phyloP scores from a whole-genome alignment of 2,113 vertebrate species.

The Xiphorhynchus elegans region DNA sequence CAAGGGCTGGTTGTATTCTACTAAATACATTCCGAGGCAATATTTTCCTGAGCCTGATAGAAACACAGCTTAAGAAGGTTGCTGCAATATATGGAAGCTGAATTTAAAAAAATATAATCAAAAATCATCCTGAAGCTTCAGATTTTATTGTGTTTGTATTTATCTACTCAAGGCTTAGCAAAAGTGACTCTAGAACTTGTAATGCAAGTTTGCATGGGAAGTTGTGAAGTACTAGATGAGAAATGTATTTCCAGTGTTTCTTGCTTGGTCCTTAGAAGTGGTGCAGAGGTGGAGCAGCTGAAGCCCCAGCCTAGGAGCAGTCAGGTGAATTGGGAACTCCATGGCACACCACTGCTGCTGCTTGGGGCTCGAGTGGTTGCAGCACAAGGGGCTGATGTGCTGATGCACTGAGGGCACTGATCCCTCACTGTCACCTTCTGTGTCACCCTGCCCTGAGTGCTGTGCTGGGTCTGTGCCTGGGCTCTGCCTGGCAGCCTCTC shows the following conservation, averaged over 20 bases:
- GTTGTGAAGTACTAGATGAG: background rate
- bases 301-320: accelerated
- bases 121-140: background rate
- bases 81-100: background rate
- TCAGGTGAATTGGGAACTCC: background rate
- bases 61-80: background rate
- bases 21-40: background rate
- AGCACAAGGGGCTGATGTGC: background rate
- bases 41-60: background rate
- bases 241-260: background rate
- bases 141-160: background rate
- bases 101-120: background rate
- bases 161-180: background rate
- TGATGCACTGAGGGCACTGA: background rate
- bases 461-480: background rate
- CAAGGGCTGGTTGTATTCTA: accelerated
- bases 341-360: background rate
- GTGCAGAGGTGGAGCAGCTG: background rate
- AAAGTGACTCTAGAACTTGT: background rate
- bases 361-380: background rate
- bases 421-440: background rate
- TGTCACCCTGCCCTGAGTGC: background rate
- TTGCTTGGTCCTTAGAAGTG: background rate
- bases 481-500: background rate
- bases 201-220: background rate